Evolutionary conservation across 2,888 invertebrate genomes (phyloP), one percentile per base, ranked within the genome.

Genomic region (Monochamus alternatus): DNA sequence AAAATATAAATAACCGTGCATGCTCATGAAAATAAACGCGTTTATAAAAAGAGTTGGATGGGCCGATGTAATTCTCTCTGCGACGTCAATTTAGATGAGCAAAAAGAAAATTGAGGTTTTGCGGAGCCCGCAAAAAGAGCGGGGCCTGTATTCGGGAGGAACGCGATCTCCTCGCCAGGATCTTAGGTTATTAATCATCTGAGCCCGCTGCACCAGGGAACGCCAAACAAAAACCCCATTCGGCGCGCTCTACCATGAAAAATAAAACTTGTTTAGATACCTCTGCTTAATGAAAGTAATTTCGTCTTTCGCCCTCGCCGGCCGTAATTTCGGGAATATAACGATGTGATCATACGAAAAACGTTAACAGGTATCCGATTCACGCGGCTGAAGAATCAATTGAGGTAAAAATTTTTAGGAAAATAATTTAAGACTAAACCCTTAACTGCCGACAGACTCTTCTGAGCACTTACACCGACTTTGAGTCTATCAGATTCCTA

Each of bases 41-140:
- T 75, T 75, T 77, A 79, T 75, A 82, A 82, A 82, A 83, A 82
- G 75, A 78, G 77, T 78, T 76, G 75, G 79, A 78, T 76, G 78
- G 78, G 79, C 75, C 71, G 73, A 77, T 77, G 83, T 83, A 84
- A 84, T 84, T 84, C 82, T 79, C 81, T 79, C 78, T 78, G 81
- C 81, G 82, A 82, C 83, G 83, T 83, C 84, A 81, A 83, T 83
- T 81, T 81, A 79, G 80, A 81, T 75, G 78, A 78, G 81, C 83
- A 83, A 84, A 84, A 84, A 83, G 84, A 83, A 84, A 84, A 84
- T 83, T 83, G 84, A 81, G 83, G 82, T 69, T 69, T 69, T 69
- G 69, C 60, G 60, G 30, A 60, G 8, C 59, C 60, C 47, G 43
- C 69, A 69, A 69, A 69, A 69, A 66, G 59, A 47, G 69, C 44